phyloP scores from a whole-genome alignment of 2,888 invertebrate species.

The Proisotoma minuta region DNA sequence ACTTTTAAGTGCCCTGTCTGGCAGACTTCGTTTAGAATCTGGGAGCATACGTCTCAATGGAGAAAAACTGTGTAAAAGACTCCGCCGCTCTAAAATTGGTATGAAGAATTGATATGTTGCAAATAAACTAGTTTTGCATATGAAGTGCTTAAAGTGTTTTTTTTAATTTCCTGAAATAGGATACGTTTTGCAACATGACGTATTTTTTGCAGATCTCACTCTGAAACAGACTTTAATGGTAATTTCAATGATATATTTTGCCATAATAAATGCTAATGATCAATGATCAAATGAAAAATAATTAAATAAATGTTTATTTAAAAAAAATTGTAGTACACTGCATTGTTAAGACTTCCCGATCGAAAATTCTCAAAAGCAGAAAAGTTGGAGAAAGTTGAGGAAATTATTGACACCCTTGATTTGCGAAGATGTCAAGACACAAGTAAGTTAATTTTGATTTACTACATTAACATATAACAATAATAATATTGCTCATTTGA shows the following conservation, averaged over 20 bases:
- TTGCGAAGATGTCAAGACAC: conserved; percentile 70
- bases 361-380: conserved; percentile 62
- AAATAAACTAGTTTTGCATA: no score
- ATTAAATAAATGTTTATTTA: background rate
- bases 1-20: conserved; percentile 63
- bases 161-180: no score
- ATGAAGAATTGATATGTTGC: no score
- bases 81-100: conserved; percentile 65
- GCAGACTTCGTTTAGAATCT: conserved; percentile 62
- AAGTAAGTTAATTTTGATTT: conserved; percentile 54
- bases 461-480: no score
- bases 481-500: no score
- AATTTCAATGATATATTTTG: conserved; percentile 43
- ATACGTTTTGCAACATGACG: conserved; percentile 76
- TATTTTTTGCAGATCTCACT: conserved; percentile 74
- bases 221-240: conserved; percentile 69
- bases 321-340: conserved; percentile 56
- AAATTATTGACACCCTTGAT: conserved; percentile 70
- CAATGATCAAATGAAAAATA: background rate
- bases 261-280: background rate
- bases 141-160: no score
- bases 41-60: conserved; percentile 65
- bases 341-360: conserved; percentile 65
- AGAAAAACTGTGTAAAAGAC: conserved; percentile 62
- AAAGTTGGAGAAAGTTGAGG: conserved; percentile 71